A percentile compares a stretch with the other conserved stretches of the same genome.
phyloP scores from a whole-genome alignment of 2,113 vertebrate species.

The Rhadina sibilatrix region DNA sequence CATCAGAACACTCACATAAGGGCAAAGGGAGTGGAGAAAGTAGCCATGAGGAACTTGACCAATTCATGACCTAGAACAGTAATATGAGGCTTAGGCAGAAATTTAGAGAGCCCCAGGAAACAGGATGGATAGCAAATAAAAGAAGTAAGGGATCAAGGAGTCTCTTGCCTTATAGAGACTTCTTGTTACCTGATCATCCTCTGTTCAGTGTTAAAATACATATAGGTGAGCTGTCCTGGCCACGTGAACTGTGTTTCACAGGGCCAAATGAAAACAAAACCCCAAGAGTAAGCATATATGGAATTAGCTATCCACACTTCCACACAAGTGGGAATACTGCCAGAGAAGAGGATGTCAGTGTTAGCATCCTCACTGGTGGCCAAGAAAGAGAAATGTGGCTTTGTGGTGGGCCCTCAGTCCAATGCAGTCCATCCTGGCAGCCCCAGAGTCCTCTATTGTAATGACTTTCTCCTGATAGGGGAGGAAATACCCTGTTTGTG shows the following conservation, averaged over 20 bases:
- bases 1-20: neutral
- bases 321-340: neutral
- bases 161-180: neutral
- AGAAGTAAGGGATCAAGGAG: neutral
- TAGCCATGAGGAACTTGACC: neutral
- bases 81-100: neutral
- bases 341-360: neutral
- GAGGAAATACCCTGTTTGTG: neutral
- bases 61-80: neutral
- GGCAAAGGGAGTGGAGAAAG: neutral
- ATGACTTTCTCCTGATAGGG: neutral
- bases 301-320: neutral
- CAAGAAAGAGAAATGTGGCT: neutral
- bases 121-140: neutral
- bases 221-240: neutral
- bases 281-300: rapidly evolving
- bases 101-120: neutral
- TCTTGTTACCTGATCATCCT: neutral
- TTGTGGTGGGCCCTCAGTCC: neutral
- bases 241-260: neutral
- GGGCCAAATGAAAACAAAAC: neutral
- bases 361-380: neutral
- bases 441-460: neutral
- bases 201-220: neutral
- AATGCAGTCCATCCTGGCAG: neutral